Conservation (phyloP, 1,140 invertebrate genomes). For the Scylla paramamosain region DNA sequence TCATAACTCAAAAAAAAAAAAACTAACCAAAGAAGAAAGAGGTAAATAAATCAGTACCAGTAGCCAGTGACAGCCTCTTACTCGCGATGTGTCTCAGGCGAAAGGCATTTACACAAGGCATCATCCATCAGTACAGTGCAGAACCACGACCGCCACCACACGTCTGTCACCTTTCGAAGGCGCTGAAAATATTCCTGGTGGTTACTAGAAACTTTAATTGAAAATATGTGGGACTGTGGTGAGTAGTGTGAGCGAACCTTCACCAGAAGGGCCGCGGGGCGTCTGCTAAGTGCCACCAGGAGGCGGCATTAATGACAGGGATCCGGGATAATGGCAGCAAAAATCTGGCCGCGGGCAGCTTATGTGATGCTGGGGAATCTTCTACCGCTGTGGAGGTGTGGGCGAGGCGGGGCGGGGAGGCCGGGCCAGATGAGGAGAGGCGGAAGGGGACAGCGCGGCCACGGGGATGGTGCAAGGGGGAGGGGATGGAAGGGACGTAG, state of each 20-base stretch:
- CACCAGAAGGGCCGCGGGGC: background rate
- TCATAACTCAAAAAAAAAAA: too few relatives aligned
- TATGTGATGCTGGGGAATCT: slow-evolving; percentile 44
- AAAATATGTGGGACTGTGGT: background rate
- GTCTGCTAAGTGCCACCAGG: slow-evolving; percentile 44
- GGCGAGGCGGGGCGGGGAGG: background rate
- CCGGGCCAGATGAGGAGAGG: background rate
- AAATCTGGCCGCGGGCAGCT: slow-evolving; percentile 57
- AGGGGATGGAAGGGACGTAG: background rate
- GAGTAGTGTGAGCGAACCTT: background rate
- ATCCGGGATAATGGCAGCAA: slow-evolving; percentile 57
- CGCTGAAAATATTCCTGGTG: background rate
- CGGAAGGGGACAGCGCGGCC: background rate
- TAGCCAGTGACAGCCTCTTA: too few relatives aligned
- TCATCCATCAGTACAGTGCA: background rate
- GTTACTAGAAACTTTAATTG: background rate
- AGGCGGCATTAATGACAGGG: slow-evolving; percentile 59
- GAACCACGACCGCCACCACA: background rate
- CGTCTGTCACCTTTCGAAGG: background rate
- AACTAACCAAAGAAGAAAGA: too few relatives aligned
- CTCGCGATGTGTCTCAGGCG: too few relatives aligned
- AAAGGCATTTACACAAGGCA: background rate
- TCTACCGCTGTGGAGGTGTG: background rate
- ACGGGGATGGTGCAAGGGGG: background rate
- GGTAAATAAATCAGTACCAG: too few relatives aligned